Evolutionary conservation across 2,888 invertebrate genomes (phyloP).

Genomic region (Coenonympha glycerion): DNA sequence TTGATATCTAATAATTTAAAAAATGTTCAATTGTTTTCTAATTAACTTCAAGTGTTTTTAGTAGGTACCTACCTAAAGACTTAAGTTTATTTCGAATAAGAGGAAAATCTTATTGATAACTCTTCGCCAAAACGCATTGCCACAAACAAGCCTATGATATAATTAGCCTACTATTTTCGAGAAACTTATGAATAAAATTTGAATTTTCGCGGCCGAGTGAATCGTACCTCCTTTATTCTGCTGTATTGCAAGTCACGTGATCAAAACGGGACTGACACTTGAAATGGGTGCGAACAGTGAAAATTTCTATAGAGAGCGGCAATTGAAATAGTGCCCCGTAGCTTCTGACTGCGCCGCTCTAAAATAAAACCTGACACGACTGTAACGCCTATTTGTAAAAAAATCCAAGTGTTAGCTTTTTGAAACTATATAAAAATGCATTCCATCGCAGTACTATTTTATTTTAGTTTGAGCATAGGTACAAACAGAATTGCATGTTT

Average conservation of each 20-base stretch:
- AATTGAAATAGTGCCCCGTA: slow-evolving; percentile 17
- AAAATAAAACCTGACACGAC: slow-evolving; percentile 5
- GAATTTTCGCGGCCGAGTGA: too few relatives aligned
- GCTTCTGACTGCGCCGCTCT: slow-evolving; percentile 3
- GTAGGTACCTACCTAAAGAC: too few relatives aligned
- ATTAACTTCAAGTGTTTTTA: too few relatives aligned
- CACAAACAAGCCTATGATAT: too few relatives aligned
- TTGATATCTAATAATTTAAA: too few relatives aligned
- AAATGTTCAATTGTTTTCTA: too few relatives aligned
- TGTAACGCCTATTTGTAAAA: slow-evolving; percentile 2
- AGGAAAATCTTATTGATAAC: too few relatives aligned
- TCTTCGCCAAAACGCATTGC: too few relatives aligned
- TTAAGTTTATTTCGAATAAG: too few relatives aligned
- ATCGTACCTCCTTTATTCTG: too few relatives aligned
- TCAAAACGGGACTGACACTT: slow-evolving; percentile 17
- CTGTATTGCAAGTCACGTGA: slow-evolving; percentile 11
- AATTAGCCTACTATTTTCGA: too few relatives aligned
- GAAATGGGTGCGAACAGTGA: slow-evolving; percentile 14
- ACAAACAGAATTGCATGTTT: background rate
- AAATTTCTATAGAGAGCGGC: slow-evolving; percentile 15
- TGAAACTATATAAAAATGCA: slow-evolving; percentile 1
- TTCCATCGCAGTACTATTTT: background rate
- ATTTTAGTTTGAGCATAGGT: background rate
- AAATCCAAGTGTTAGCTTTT: background rate
- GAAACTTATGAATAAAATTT: background rate